Evolutionary conservation across 2,113 vertebrate species (phyloP), one percentile per base, ranked within the genome.

Genomic region (Nothobranchius furzeri): DNA sequence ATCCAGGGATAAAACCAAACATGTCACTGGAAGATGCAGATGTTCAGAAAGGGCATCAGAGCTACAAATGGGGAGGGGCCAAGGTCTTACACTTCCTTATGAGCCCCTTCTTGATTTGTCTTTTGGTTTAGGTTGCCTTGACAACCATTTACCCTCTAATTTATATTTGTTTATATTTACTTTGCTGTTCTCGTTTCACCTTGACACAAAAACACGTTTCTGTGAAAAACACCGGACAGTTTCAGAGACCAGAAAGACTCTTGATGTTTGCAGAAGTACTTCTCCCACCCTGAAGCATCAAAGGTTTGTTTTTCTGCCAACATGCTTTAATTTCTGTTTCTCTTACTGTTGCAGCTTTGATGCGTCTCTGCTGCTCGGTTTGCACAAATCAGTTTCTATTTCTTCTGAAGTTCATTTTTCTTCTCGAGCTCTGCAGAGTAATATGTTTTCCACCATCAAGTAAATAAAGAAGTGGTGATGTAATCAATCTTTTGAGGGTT

Each of bases 401-500:
- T 75, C 76, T 79, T 61, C 65, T 30, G 60, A 83, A 85, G 76
- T 87, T 78, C 63, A 67, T 89, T 70, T 86, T 86, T 85, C 75
- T 84, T 60, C 65, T 70, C 60, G 65, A 88, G 76, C 64, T 82
- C 85, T 89, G 83, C 60, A 14, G 60, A 78, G 83, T 79, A 86
- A 88, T 88, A 80, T 75, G 85, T 85, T 87, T 86, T 82, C 71
- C 79, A 76, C 74, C 79, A 76, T 60, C 73, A 59, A 91, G 88
- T 92, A 93, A 93, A 93, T 93, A 93, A 92, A 91, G 85, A 87
- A 74, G 75, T 83, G 85, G 83, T 92, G 90, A 93, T 84, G 88
- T 86, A 90, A 94, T 94, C 90, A 92, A 93, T 94, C 93, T 93
- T 93, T 89, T 68, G 84, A 79, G 87, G 82, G 76, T 87, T 89